Percentiles rank a stretch among this genome's conserved stretches.
phyloP scores from a whole-genome alignment of 1,140 invertebrate species.

The Triops cancriformis region DNA sequence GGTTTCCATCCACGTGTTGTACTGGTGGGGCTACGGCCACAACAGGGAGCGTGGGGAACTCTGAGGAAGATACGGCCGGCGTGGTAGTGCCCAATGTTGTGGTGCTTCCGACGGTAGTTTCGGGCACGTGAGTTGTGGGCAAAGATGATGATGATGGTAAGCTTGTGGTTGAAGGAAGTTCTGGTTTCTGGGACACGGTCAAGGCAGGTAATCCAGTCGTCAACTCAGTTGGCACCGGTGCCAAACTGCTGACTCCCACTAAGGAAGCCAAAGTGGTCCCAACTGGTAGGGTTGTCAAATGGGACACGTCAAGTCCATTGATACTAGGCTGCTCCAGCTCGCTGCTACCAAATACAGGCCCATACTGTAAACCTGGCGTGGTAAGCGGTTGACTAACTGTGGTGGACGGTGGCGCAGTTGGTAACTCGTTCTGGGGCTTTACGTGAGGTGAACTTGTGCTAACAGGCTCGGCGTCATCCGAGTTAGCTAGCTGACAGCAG shows the following conservation, averaged over 20 bases:
- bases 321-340: neutral
- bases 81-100: neutral
- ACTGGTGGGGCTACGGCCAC: neutral
- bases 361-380: neutral
- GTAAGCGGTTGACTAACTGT: too few relatives aligned
- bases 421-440: too few relatives aligned
- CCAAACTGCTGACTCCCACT: neutral
- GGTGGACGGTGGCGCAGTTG: too few relatives aligned
- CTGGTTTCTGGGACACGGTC: neutral
- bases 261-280: neutral
- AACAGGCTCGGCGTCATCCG: neutral
- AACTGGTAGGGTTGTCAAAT: neutral
- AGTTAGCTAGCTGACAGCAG: slow-evolving; percentile 51
- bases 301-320: neutral
- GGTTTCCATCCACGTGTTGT: neutral
- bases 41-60: neutral
- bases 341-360: neutral
- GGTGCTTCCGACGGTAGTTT: neutral
- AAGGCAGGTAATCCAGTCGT: neutral
- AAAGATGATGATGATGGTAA: neutral
- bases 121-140: neutral
- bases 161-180: neutral
- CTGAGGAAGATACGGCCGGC: neutral
- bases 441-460: neutral
- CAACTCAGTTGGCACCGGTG: neutral